Base-by-base conservation (phyloP, 2,113 vertebrate species). In the Malurus alboscapulatus region DNA sequence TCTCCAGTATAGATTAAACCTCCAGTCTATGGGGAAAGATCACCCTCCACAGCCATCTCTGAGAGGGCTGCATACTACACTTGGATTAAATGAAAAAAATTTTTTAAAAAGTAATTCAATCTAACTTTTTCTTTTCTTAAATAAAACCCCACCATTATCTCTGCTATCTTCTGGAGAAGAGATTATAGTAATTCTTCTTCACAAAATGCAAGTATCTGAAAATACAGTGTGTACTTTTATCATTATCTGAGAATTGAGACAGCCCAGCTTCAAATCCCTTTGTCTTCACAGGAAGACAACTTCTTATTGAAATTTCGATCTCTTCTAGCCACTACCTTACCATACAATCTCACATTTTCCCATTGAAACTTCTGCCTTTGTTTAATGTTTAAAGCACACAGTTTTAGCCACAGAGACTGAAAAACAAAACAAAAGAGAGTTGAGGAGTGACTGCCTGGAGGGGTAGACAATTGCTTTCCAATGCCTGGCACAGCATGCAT, bases 401-500 rank as follows among this genome's bases (percentile, higher is more conserved):
- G 24, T 61, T 90, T 47, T 51, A 83, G 48, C 17, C 16, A 50
- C 24, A 76, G 40, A 55, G 22, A 75, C 17, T 38, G 87, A 74
- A 57, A 7, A 69, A 12, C 7, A 29, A 51, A 92, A 34, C 9
- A 68, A 79, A 45, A 34, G 15, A 32, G 25, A 53, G 7, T 7
- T n/a, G 10, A 71, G 30, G 14, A 19, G 7, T 71, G 55, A 40
- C 15, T 1, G 4, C n/a, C 27, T 59, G 24, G 32, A 67, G 79
- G 20, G 25, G 19, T 22, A 58, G 25, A 48, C 24, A 66, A 20
- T 10, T n/a, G 21, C 25, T 74, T 78, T 58, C 48, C 66, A 47
- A 14, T 8, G 13, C 32, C 51, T 30, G 9, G 2, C 3, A 1
- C 22, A 53, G 14, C 1, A 4, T 20, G 7, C 24, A 34, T n/a